Base-by-base conservation (phyloP, 2,888 invertebrate genomes). In the Gibbula magus region DNA sequence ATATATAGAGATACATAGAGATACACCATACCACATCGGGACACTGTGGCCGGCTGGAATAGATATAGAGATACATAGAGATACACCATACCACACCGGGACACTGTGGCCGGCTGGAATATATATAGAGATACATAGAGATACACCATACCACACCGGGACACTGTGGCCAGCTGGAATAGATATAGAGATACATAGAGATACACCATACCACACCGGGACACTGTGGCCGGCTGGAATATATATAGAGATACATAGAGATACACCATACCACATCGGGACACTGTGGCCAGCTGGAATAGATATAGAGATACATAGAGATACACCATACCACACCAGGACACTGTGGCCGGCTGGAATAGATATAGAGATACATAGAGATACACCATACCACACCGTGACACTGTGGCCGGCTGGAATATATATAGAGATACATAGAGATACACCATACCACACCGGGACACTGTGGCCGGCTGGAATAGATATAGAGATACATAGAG, bases 11-110 rank as follows among this genome's bases (percentile, higher is more conserved):
- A 5, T 35, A 35, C 8, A 35, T 3, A 35, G 3, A 98, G 95
- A 92, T 98, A 98, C 88, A 99, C 97, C 98, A 99, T 98, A 73
- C 97, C 97, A 92, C 98, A 98, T 78, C 97, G 94, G 18, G 97
- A 97, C 0, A 98, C 97, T 4, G 97, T 97, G 7, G 97, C 97
- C 25, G 97, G 97, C 93, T 93, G 45, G 1, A 45, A 45, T 10
- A 45, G 10, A 45, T 1, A 45, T 45, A 45, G 10, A 45, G 5
- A 5, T 35, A 35, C 8, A 35, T 3, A 35, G 3, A 98, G 95
- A 92, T 98, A 98, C 88, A 99, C 97, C 98, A 99, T 98, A 73
- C 97, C 97, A 92, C 98, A 98, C 78, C 97, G 94, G 18, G 97
- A 97, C 0, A 98, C 97, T 4, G 97, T 97, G 7, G 97, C 97